Base-by-base conservation (phyloP, 2,888 invertebrate species). In the Meliscaeva auricollis region DNA sequence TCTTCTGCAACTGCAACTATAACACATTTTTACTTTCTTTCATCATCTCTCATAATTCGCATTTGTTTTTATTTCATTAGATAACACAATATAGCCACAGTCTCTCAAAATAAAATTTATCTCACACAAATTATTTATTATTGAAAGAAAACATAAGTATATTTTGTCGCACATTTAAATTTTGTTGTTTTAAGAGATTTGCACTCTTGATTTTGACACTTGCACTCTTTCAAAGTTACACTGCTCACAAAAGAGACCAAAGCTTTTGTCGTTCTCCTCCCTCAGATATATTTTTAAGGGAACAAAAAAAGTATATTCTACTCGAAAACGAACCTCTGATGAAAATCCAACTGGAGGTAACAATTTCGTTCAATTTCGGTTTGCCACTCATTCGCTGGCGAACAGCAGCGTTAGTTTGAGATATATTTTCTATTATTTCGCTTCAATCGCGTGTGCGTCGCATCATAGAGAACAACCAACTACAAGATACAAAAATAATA, bases 301-400 rank as follows among this genome's bases (percentile, higher is more conserved):
- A 32, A 38, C 13, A 1, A 22, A 32, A 22, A 32, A 46, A 15
- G 44, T 46, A 58, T 44, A 13, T 56, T 48, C 44, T 66, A 13
- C 32, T 44, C n/a, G n/a, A n/a, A n/a, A n/a, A n/a, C n/a, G n/a
- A 66, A 54, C 35, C 9, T 8, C 35, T 8, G 9, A 35, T 35
- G 52, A 54, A 41, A 75, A 38, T 44, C 35, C 38, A 58, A 56
- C 66, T 66, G 75, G 66, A 75, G 69, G 84, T 84, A 75, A 72
- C 74, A 78, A 84, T 46, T 76, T 84, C 72, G 48, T 77, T 77
- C 44, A 72, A 76, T 64, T 80, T 81, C 44, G 35, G 48, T 76
- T 85, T 41, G 73, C 56, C 76, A 73, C 73, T 85, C 85, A 85
- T 85, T 85, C 81, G 81, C 85, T 85, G 85, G 73, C 85, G 73